phyloP scores from a whole-genome alignment of 2,113 vertebrate species.

The Leptocoma aspasia region DNA sequence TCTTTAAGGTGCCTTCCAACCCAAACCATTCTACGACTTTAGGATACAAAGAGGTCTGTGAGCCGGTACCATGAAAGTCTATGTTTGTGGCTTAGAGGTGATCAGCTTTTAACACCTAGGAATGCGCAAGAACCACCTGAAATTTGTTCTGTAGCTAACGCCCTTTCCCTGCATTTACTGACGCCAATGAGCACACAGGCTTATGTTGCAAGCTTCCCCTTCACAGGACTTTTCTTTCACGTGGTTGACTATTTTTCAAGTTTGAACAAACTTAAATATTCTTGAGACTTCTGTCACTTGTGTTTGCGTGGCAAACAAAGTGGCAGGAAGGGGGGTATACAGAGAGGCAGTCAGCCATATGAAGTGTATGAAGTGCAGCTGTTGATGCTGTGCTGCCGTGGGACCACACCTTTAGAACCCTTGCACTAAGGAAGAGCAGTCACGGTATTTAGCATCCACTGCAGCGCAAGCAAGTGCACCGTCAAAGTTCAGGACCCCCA shows the following conservation, averaged over 20 bases:
- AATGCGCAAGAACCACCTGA: neutral
- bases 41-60: neutral
- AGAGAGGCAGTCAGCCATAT: neutral
- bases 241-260: neutral
- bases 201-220: neutral
- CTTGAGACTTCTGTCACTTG: neutral
- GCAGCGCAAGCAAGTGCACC: neutral
- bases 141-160: neutral
- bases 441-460: neutral
- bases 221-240: neutral
- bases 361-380: neutral
- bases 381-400: rapidly evolving
- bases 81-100: neutral
- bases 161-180: neutral
- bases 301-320: neutral
- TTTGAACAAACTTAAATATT: neutral
- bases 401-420: neutral
- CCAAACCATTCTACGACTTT: neutral
- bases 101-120: neutral
- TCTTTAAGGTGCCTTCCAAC: neutral
- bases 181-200: neutral
- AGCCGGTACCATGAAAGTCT: neutral
- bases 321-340: neutral
- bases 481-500: neutral
- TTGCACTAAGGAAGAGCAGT: too few species aligned